Evolutionary conservation across 2,113 vertebrate species (phyloP).

Genomic region (Gymnorhina tibicen): DNA sequence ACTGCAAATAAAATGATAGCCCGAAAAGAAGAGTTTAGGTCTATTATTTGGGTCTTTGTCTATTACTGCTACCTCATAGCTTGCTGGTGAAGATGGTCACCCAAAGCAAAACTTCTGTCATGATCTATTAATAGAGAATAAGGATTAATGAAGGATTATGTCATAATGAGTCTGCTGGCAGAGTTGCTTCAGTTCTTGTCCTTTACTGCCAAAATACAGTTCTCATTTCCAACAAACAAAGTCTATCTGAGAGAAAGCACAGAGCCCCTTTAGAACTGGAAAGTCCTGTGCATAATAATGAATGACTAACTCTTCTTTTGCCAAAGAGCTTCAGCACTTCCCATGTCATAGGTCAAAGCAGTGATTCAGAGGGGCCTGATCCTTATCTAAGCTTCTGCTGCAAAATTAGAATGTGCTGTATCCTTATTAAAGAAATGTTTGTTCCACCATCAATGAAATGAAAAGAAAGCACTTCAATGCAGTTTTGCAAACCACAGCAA

Average conservation of each 20-base stretch:
- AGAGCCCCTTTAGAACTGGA: conserved; percentile 78
- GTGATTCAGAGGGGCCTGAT: conserved; percentile 84
- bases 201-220: conserved; percentile 88
- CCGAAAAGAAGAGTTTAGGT: conserved; percentile 26
- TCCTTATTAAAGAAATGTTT: conserved; percentile 95
- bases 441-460: conserved; percentile 80
- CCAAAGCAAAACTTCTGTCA: conserved; percentile 75
- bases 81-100: conserved; percentile 70
- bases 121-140: conserved; percentile 84
- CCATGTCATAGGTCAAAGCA: conserved; percentile 87
- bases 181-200: conserved; percentile 75
- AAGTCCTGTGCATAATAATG: conserved; percentile 88
- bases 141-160: conserved; percentile 87
- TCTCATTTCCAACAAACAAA: conserved; percentile 92
- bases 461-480: conserved; percentile 75
- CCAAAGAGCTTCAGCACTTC: conserved; percentile 80
- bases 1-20: conserved; percentile 11
- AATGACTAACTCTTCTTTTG: conserved; percentile 82
- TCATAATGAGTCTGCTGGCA: conserved; percentile 82
- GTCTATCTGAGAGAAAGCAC: conserved; percentile 85
- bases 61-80: conserved; percentile 13
- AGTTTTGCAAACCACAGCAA: conserved; percentile 79
- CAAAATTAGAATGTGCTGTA: conserved; percentile 77
- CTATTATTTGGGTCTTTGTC: conserved; percentile 24
- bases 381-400: conserved; percentile 88